Conservation (phyloP, 2,888 invertebrate genomes). For the Diarsia dahlii region DNA sequence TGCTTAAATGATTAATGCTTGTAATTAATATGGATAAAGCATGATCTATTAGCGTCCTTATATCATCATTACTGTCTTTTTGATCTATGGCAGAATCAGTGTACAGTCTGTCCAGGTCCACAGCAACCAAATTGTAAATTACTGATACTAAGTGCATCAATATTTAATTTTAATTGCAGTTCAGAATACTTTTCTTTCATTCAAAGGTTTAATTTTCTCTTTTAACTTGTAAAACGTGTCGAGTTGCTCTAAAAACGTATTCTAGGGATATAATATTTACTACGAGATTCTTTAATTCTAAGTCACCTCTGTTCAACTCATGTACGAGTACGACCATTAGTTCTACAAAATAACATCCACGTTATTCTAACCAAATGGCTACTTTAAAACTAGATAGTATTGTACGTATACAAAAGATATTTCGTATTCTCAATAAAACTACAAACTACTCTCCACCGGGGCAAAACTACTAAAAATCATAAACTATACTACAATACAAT, state of each 20-base stretch:
- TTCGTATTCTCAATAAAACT: slow-evolving; percentile 31
- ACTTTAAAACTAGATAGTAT: slow-evolving; percentile 17
- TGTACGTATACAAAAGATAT: slow-evolving; percentile 3
- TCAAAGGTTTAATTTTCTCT: neutral
- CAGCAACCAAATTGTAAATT: neutral
- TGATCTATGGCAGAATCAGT: neutral
- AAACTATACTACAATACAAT: slow-evolving; percentile 32
- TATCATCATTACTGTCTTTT: neutral
- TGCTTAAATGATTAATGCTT: neutral
- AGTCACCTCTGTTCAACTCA: neutral
- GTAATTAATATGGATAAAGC: neutral
- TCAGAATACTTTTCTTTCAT: neutral
- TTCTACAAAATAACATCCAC: neutral
- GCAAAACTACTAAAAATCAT: slow-evolving; percentile 33
- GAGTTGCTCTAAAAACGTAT: slow-evolving; percentile 13
- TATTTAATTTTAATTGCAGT: neutral
- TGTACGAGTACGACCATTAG: neutral
- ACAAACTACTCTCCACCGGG: neutral
- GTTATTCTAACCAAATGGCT: neutral
- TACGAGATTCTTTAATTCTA: neutral
- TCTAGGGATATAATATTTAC: slow-evolving; percentile 20
- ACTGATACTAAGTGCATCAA: neutral
- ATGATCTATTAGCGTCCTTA: neutral
- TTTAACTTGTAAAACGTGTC: neutral
- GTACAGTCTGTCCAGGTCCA: neutral